Evolutionary conservation across 2,113 vertebrate genomes (phyloP).

Genomic region (Chrysemys picta): DNA sequence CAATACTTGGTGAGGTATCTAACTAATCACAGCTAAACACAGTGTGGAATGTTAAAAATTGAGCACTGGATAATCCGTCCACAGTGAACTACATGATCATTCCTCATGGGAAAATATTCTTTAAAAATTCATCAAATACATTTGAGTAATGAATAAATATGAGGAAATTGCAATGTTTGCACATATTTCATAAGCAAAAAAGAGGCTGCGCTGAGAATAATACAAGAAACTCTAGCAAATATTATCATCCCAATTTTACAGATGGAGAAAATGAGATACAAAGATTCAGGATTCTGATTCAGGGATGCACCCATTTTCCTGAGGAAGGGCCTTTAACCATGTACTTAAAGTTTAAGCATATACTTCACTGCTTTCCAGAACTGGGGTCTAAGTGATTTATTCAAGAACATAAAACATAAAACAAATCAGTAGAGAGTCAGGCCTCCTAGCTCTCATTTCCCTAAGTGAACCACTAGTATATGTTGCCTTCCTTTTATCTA

Average conservation of each 20-base stretch:
- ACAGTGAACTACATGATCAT: background rate
- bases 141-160: background rate
- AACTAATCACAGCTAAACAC: background rate
- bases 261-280: background rate
- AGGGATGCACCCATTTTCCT: background rate
- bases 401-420: rapidly evolving
- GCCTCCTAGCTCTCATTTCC: background rate
- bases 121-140: background rate
- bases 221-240: background rate
- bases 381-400: background rate
- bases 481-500: background rate
- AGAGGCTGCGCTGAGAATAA: background rate
- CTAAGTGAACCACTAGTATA: background rate
- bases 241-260: background rate
- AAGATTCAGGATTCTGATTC: background rate
- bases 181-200: background rate
- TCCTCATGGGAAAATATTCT: background rate
- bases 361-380: background rate
- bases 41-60: background rate
- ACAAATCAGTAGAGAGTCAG: background rate
- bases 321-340: background rate
- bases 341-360: background rate
- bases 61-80: background rate
- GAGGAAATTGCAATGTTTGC: background rate
- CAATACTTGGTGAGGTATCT: too few relatives aligned